A percentile compares a stretch with the other conserved stretches of the same genome.
Conservation (phyloP, 2,113 vertebrate species). For the Rousettus leschenaultii region DNA sequence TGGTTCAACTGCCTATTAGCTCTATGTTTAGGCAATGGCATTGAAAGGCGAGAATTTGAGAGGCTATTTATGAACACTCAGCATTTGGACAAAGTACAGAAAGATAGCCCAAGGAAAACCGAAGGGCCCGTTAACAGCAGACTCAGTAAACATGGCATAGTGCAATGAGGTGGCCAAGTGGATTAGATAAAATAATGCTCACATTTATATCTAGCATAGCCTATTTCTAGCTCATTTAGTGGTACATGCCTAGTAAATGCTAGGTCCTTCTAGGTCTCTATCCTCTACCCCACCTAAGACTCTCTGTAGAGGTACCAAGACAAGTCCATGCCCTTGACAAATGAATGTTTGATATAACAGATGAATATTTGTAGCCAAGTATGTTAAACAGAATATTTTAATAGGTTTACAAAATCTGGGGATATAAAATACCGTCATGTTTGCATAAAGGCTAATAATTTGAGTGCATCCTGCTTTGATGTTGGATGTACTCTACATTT, state of each 20-base stretch:
- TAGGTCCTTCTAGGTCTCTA: not conserved
- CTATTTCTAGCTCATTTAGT: no score
- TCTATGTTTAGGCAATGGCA: not conserved
- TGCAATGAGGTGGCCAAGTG: not conserved
- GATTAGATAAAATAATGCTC: not conserved
- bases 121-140: fast-evolving
- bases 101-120: not conserved
- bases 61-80: not conserved
- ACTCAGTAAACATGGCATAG: not conserved
- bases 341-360: not conserved
- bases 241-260: not conserved
- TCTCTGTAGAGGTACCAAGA: not conserved
- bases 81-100: not conserved
- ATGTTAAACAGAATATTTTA: not conserved
- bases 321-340: not conserved
- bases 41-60: not conserved
- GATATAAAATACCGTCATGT: not conserved
- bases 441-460: not conserved
- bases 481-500: not conserved
- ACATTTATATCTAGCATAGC: not conserved
- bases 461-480: not conserved
- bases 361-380: not conserved
- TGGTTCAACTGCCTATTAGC: no score
- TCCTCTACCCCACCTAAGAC: not conserved
- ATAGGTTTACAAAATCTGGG: not conserved